Conservation (phyloP, 1,140 invertebrate species). For the Himalopsyche phryganea region DNA sequence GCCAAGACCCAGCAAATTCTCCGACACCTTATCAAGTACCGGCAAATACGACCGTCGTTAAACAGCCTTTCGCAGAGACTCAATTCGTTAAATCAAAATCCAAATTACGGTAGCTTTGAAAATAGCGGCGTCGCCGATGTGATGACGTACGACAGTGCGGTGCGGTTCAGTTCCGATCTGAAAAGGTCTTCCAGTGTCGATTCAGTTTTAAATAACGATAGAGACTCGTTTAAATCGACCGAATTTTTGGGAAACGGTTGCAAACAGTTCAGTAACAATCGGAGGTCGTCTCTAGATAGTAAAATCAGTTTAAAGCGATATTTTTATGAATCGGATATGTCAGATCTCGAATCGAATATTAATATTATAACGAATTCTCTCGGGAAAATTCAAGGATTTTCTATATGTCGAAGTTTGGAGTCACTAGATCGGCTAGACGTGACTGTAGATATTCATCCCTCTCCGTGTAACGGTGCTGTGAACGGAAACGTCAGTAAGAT, state of each 20-base stretch:
- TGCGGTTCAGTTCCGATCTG: neutral
- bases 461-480: constrained; percentile 2
- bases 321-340: neutral
- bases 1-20: constrained; percentile 29
- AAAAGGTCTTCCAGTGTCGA: constrained; percentile 10
- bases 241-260: neutral
- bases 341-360: constrained; percentile 7
- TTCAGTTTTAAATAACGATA: constrained; percentile 2
- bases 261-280: neutral
- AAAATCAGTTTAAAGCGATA: neutral
- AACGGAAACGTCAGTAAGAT: constrained; percentile 1
- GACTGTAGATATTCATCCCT: constrained; percentile 16
- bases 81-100: constrained; percentile 12
- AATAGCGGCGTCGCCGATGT: constrained; percentile 15
- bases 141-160: neutral
- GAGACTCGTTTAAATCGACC: neutral
- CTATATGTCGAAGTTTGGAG: constrained; percentile 3
- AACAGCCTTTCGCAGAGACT: constrained; percentile 13
- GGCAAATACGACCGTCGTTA: constrained; percentile 4
- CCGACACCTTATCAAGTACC: constrained; percentile 19
- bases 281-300: constrained; percentile 1
- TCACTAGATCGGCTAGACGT: constrained; percentile 10
- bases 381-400: constrained; percentile 8
- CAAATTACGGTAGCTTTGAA: constrained; percentile 30
- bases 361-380: constrained; percentile 14